These are phyloP conservation scores for Poecilia latipinna DNA, from an alignment of 2,113 vertebrate genomes.

Conservation along the genomic window DNA sequence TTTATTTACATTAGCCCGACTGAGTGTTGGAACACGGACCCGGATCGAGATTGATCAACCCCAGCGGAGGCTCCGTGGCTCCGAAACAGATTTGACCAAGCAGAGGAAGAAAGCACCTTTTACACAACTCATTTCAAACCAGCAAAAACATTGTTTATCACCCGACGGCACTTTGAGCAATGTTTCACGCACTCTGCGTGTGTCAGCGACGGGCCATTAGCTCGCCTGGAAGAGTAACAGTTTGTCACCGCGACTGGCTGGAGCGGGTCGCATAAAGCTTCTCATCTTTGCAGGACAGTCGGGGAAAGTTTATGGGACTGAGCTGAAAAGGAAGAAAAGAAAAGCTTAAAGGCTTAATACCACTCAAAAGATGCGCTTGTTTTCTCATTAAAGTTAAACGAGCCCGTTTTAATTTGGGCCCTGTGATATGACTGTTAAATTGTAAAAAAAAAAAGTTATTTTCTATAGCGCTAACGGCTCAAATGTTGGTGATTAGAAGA, in stretches of 20 bases:
- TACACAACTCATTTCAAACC: slow-evolving; percentile 39
- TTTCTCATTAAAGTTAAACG: slow-evolving; percentile 49
- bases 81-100: slow-evolving; percentile 21
- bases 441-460: background rate
- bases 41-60: slow-evolving; percentile 36
- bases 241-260: slow-evolving; percentile 44
- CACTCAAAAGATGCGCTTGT: slow-evolving; percentile 34
- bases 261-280: slow-evolving; percentile 44
- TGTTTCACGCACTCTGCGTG: slow-evolving; percentile 64
- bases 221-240: slow-evolving; percentile 60
- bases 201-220: slow-evolving; percentile 64
- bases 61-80: slow-evolving; percentile 17
- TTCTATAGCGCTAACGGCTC: background rate
- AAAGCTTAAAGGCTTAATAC: slow-evolving; percentile 27
- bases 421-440: slow-evolving; percentile 13
- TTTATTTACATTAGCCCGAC: slow-evolving; percentile 32
- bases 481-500: background rate
- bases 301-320: slow-evolving; percentile 50
- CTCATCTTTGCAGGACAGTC: slow-evolving; percentile 61
- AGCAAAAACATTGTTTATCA: slow-evolving; percentile 58
- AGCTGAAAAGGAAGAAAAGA: slow-evolving; percentile 7
- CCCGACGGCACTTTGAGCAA: slow-evolving; percentile 31
- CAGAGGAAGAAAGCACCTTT: slow-evolving; percentile 29
- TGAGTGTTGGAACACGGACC: slow-evolving; percentile 17
- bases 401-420: slow-evolving; percentile 2